These are phyloP conservation scores for Drosophila kurseongensis DNA, from an alignment of 1,140 invertebrate species.

Conservation along the genomic window DNA sequence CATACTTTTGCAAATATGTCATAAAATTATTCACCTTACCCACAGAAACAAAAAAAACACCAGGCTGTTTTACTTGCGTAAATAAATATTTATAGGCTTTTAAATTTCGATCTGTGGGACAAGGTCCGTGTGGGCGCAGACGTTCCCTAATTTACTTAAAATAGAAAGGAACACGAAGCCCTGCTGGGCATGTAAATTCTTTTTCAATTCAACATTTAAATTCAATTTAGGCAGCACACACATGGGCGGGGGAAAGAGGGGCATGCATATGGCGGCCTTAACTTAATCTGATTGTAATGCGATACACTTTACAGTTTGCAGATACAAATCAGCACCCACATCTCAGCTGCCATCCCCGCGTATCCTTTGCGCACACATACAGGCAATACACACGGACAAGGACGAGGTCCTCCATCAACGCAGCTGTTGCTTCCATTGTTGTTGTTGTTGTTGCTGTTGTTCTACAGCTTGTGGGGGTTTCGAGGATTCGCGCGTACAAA, in stretches of 20 bases:
- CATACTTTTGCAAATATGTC: not conserved
- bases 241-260: not conserved
- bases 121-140: slow-evolving; percentile 25
- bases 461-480: slow-evolving; percentile 25
- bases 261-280: slow-evolving; percentile 64
- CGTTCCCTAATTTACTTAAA: slow-evolving; percentile 72
- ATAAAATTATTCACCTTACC: slow-evolving; percentile 9
- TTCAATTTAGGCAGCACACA: slow-evolving; percentile 62
- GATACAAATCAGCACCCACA: slow-evolving; percentile 82
- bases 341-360: slow-evolving; percentile 21
- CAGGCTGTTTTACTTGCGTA: slow-evolving; percentile 6
- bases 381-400: slow-evolving; percentile 2
- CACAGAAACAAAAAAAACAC: not conserved
- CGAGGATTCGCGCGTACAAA: slow-evolving; percentile 75
- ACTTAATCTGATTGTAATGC: slow-evolving; percentile 82
- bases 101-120: slow-evolving; percentile 62
- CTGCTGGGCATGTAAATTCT: slow-evolving; percentile 63
- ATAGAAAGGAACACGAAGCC: slow-evolving; percentile 38
- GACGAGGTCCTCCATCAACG: slow-evolving; percentile 32
- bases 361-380: slow-evolving; percentile 32
- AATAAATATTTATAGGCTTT: slow-evolving; percentile 77
- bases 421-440: slow-evolving; percentile 79
- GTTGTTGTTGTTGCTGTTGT: slow-evolving; percentile 22
- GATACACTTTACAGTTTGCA: slow-evolving; percentile 80
- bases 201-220: slow-evolving; percentile 75